Percentiles rank a stretch among this genome's conserved stretches.
These are phyloP conservation scores for Dendrolimus kikuchii DNA, from an alignment of 1,140 invertebrate genomes.

Conservation along the genomic window DNA sequence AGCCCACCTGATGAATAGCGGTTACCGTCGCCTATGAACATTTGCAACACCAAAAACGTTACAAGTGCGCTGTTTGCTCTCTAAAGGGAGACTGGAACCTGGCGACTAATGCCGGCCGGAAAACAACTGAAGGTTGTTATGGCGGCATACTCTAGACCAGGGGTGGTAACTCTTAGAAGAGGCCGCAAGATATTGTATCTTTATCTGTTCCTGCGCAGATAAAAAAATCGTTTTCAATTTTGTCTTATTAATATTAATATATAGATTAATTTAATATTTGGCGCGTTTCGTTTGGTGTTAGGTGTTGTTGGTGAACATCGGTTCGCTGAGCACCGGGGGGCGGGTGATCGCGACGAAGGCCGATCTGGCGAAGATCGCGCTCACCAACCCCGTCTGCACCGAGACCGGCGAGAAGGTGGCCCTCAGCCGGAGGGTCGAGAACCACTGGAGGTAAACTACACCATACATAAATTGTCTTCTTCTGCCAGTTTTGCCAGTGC, in stretches of 20 bases:
- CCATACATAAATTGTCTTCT: neutral
- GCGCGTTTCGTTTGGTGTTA: constrained; percentile 45
- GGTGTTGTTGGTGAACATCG: constrained; percentile 98
- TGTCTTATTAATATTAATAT: neutral
- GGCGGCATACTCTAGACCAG: no score
- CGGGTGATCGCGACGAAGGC: constrained; percentile 96
- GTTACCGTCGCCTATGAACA: no score
- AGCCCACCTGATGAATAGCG: no score
- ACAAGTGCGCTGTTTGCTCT: no score
- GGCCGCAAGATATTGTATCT: no score
- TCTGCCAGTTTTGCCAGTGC: no score
- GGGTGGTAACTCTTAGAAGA: no score
- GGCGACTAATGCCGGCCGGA: no score
- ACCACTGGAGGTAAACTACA: constrained; percentile 93
- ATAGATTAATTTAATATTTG: neutral
- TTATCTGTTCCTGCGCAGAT: no score
- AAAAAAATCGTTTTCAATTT: neutral
- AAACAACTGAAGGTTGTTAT: no score
- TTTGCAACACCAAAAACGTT: no score
- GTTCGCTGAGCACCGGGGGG: constrained; percentile 98
- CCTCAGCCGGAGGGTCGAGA: constrained; percentile 96
- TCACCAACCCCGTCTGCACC: constrained; percentile 98
- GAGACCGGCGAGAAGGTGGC: constrained; percentile 99
- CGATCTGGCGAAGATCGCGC: constrained; percentile 97
- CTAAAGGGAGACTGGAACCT: no score